These are phyloP conservation scores for Archivesica marissinica DNA, from an alignment of 1,140 invertebrate species.

Conservation along the genomic window DNA sequence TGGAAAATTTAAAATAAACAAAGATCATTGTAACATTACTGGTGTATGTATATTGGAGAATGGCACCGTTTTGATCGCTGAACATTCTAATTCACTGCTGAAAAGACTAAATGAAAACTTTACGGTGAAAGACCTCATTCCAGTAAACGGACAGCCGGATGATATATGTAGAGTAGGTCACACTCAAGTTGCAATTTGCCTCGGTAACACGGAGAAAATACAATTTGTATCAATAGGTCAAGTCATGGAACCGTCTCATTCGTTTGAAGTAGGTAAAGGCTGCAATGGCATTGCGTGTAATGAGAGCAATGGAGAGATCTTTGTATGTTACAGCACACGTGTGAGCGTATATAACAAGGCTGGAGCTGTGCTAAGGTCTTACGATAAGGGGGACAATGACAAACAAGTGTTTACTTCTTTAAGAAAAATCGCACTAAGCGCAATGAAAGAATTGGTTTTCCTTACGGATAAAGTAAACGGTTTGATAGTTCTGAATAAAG, in stretches of 20 bases:
- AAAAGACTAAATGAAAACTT: slow-evolving; percentile 9
- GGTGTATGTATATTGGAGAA: background rate
- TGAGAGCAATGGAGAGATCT: background rate
- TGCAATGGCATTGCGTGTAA: background rate
- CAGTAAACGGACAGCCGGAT: slow-evolving; percentile 5
- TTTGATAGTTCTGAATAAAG: background rate
- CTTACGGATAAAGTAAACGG: background rate
- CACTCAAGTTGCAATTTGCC: background rate
- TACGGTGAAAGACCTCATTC: background rate
- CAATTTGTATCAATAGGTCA: background rate
- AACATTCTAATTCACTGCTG: slow-evolving; percentile 7
- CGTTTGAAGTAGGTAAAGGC: background rate
- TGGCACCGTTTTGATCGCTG: background rate
- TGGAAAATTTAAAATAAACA: slow-evolving; percentile 1
- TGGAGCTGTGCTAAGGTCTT: background rate
- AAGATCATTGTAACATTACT: background rate
- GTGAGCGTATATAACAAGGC: background rate
- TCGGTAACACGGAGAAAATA: background rate
- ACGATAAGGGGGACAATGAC: background rate
- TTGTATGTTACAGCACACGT: background rate
- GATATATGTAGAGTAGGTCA: background rate
- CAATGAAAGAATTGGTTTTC: slow-evolving; percentile 5
- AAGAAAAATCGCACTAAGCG: slow-evolving; percentile 2
- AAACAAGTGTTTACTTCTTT: background rate
- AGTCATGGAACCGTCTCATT: background rate